These are phyloP conservation scores for Pseudomyrmex dendroicus DNA, from an alignment of 1,140 invertebrate species.

Conservation along the genomic window DNA sequence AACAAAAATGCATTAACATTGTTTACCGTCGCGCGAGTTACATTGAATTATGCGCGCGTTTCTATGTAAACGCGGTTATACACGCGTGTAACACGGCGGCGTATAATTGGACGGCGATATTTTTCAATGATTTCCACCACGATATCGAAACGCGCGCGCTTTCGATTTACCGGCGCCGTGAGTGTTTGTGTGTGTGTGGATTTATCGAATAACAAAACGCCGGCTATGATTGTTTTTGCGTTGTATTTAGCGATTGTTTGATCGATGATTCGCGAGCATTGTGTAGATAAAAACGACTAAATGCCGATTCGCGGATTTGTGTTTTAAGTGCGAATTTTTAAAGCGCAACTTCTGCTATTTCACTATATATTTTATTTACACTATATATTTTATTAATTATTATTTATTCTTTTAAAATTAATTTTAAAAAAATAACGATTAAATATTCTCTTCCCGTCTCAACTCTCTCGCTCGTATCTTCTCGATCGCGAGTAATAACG, in stretches of 20 bases:
- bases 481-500: no score
- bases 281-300: not conserved
- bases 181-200: not conserved
- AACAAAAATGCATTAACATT: constrained; percentile 52
- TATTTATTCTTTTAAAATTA: no score
- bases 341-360: no score
- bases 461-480: no score
- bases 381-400: no score
- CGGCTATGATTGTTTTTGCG: constrained; percentile 18
- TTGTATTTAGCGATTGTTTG: constrained; percentile 6
- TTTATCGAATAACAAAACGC: constrained; percentile 16
- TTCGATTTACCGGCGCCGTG: no score
- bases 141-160: not conserved
- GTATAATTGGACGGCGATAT: constrained; percentile 11
- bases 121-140: constrained; percentile 36
- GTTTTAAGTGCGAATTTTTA: not conserved
- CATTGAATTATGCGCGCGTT: constrained; percentile 34
- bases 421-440: no score
- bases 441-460: no score
- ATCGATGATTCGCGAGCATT: not conserved
- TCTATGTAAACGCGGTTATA: no score
- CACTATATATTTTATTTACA: no score
- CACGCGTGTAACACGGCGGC: not conserved
- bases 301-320: not conserved
- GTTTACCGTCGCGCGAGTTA: constrained; percentile 28